Evolutionary conservation across 2,888 invertebrate genomes (phyloP).

Genomic region (Melipona bicolor): DNA sequence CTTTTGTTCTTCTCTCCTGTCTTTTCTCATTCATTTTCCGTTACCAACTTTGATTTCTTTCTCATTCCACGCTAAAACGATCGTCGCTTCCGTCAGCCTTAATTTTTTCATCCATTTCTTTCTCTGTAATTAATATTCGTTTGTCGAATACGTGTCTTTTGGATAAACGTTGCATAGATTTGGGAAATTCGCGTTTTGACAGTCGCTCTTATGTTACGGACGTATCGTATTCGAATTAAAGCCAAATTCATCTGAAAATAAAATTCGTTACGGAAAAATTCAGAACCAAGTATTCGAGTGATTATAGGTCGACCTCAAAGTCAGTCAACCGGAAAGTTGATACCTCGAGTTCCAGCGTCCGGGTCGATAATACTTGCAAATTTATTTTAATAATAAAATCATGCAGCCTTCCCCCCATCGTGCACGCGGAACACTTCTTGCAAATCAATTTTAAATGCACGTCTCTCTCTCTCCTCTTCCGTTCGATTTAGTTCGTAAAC

Average conservation of each 20-base stretch:
- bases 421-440: background rate
- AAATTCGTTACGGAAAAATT: background rate
- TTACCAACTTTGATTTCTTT: background rate
- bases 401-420: constrained; percentile 8
- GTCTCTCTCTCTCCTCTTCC: background rate
- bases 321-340: constrained; percentile 71
- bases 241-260: background rate
- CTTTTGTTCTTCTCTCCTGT: constrained; percentile 15
- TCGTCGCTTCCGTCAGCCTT: background rate
- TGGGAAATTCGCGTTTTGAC: background rate
- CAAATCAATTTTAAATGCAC: background rate
- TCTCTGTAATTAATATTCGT: background rate
- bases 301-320: constrained; percentile 19
- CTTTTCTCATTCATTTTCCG: background rate
- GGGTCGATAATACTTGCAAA: constrained; percentile 74
- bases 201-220: background rate
- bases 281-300: background rate
- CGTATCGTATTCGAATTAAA: background rate
- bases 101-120: background rate
- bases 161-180: background rate
- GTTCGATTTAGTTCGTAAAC: background rate
- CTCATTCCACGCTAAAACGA: background rate
- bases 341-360: constrained; percentile 72
- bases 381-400: constrained; percentile 75
- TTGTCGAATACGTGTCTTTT: background rate